Conservation (phyloP, 92 coral and sea anemone genomes). For the Chrysogorgia sp. region DNA sequence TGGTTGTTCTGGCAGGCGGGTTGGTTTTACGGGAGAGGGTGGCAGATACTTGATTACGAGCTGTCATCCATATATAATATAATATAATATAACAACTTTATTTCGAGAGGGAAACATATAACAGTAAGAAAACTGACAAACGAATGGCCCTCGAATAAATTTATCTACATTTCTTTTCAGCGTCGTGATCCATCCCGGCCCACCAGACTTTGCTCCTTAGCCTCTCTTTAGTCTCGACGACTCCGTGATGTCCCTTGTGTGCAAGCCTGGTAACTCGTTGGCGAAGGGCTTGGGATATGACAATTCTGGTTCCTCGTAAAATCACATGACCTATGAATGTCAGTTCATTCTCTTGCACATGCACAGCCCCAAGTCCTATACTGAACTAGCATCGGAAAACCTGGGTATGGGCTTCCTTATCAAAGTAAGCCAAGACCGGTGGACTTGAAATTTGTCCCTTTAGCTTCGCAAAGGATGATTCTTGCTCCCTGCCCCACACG, state of each 20-base stretch:
- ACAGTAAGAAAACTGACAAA: too few relatives aligned
- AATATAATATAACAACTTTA: too few relatives aligned
- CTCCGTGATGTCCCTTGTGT: slow-evolving; percentile 63
- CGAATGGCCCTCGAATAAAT: too few relatives aligned
- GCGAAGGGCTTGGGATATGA: slow-evolving; percentile 55
- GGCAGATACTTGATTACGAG: too few relatives aligned
- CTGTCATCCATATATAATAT: too few relatives aligned
- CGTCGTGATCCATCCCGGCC: too few relatives aligned
- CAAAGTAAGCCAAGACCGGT: slow-evolving; percentile 38
- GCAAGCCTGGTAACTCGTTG: slow-evolving; percentile 42
- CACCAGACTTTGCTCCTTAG: slow-evolving; percentile 67
- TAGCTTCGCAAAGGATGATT: slow-evolving; percentile 31
- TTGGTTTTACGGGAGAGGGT: too few relatives aligned
- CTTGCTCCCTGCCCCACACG: slow-evolving; percentile 41
- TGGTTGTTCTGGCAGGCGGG: too few relatives aligned
- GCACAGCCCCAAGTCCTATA: slow-evolving; percentile 56
- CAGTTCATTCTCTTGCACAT: slow-evolving; percentile 58
- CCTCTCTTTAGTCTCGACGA: slow-evolving; percentile 53
- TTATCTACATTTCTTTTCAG: too few relatives aligned
- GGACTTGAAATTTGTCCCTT: slow-evolving; percentile 34
- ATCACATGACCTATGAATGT: slow-evolving; percentile 55
- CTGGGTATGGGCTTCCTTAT: slow-evolving; percentile 38
- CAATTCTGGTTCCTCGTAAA: slow-evolving; percentile 54
- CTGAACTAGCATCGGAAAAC: slow-evolving; percentile 59
- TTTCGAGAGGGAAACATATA: too few relatives aligned